Conservation (phyloP, 2,797 vertebrate genomes). For the Enteromius argenteus region DNA sequence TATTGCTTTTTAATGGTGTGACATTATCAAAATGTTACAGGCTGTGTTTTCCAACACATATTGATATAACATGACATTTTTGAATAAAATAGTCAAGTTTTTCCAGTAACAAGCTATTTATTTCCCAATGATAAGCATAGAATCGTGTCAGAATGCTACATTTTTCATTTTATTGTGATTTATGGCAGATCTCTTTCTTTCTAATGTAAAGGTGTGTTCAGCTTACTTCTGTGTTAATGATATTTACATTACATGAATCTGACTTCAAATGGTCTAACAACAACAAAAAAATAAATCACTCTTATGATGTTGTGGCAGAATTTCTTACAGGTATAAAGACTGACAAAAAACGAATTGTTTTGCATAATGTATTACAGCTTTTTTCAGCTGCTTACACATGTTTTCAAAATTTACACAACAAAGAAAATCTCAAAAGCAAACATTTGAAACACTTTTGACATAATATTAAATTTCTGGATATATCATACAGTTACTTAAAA, state of each 20-base stretch:
- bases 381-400: too few species aligned
- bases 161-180: not conserved
- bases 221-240: not conserved
- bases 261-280: not conserved
- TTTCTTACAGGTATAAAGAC: not conserved
- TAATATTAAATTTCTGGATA: too few species aligned
- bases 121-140: not conserved
- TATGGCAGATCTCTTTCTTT: not conserved
- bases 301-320: not conserved
- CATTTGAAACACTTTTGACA: too few species aligned
- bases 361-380: not conserved
- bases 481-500: too few species aligned
- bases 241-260: not conserved
- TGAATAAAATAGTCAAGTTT: not conserved
- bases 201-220: not conserved
- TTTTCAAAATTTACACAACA: too few species aligned
- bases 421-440: too few species aligned
- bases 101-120: not conserved
- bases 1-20: not conserved
- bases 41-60: not conserved
- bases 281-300: not conserved
- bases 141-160: not conserved
- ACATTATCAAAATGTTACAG: not conserved
- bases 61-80: not conserved
- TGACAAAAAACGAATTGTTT: not conserved